Conservation (phyloP, 2,113 vertebrate genomes). For the Puntigrus tetrazona region DNA sequence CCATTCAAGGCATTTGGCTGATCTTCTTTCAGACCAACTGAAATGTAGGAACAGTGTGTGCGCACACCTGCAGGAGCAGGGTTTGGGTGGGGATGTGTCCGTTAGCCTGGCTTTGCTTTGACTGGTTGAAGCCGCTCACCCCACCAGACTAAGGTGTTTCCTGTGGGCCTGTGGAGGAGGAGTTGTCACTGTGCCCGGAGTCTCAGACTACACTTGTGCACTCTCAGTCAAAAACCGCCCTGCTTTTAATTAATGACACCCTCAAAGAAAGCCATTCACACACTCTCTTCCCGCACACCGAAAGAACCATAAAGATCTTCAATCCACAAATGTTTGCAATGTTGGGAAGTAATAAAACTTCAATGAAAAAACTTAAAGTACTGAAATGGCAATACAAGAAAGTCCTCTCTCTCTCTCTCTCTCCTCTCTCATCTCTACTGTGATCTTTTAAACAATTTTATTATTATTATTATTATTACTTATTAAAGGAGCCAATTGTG, state of each 20-base stretch:
- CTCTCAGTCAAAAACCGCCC: constrained; percentile 39
- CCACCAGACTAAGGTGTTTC: constrained; percentile 45
- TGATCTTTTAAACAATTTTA: not conserved
- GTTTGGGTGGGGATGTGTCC: constrained; percentile 39
- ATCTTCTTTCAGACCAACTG: constrained; percentile 2
- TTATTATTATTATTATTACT: not conserved
- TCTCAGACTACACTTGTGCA: constrained; percentile 16
- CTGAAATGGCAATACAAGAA: not conserved
- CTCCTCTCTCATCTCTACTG: not conserved
- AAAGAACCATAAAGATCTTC: constrained; percentile 5
- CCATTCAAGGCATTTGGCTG: constrained; percentile 28
- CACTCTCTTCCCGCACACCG: constrained; percentile 4
- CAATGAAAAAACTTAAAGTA: not conserved
- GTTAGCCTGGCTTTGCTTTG: constrained; percentile 31
- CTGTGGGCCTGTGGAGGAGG: constrained; percentile 27
- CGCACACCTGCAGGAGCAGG: constrained; percentile 49
- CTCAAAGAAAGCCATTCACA: constrained; percentile 55
- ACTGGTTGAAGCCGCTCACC: constrained; percentile 52
- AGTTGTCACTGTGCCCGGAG: not conserved
- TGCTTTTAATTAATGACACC: constrained; percentile 55
- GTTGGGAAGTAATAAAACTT: not conserved
- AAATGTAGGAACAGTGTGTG: constrained; percentile 26
- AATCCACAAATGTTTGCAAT: not conserved
- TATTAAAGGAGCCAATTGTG: not conserved
- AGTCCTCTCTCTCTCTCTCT: not conserved